A percentile compares a stretch with the other conserved stretches of the same genome.
Evolutionary conservation across 2,797 vertebrate genomes (phyloP).

Genomic region (Oreochromis mossambicus): DNA sequence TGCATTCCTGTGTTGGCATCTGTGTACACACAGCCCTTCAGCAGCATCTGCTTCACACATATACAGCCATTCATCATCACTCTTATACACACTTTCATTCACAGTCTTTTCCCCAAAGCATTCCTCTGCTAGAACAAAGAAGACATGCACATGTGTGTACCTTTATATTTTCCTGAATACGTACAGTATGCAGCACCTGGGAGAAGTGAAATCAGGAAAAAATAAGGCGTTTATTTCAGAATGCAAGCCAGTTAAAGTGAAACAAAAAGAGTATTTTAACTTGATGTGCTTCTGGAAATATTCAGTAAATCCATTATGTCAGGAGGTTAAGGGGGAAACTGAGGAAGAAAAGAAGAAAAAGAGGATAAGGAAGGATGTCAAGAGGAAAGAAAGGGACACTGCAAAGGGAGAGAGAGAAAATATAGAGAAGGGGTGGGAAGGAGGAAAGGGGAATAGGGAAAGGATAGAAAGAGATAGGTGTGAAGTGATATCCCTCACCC

Average conservation of each 20-base stretch:
- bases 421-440: background rate
- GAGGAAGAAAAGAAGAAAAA: background rate
- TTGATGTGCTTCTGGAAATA: conserved; percentile 1
- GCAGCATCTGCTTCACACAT: conserved; percentile 81
- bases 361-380: background rate
- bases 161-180: background rate
- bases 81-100: conserved; percentile 4
- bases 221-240: background rate
- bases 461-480: conserved; percentile 45
- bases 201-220: background rate
- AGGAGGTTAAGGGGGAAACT: background rate
- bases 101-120: conserved; percentile 80
- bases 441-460: conserved; percentile 17
- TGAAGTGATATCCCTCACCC: conserved; percentile 77
- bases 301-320: conserved; percentile 27
- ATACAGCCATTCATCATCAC: conserved; percentile 64
- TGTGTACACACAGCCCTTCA: conserved; percentile 84
- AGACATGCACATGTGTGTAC: background rate
- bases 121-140: conserved; percentile 82
- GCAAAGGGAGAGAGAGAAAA: background rate
- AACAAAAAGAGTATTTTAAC: background rate
- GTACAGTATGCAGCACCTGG: background rate
- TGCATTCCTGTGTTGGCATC: conserved; percentile 65
- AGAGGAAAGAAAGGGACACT: background rate
- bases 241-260: background rate